A percentile compares a stretch with the other conserved stretches of the same genome.
Evolutionary conservation across 2,113 vertebrate species (phyloP).

Genomic region (Raja brachyura): DNA sequence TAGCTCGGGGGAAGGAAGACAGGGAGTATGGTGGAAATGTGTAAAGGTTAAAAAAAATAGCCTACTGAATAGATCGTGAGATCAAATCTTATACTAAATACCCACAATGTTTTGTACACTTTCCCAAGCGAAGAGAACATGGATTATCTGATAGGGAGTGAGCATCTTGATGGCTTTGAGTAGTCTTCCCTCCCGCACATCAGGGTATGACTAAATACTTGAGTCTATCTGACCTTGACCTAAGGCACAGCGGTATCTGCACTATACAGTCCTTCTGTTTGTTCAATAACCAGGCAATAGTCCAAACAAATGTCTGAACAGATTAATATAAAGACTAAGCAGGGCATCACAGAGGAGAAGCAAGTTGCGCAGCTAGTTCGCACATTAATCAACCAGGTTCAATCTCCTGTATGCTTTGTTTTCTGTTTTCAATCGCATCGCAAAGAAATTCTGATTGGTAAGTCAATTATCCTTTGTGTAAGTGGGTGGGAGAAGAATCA

Average conservation of each 20-base stretch:
- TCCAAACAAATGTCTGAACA: not conserved
- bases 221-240: too few species aligned
- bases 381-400: too few species aligned
- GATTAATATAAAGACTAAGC: not conserved
- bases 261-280: not conserved
- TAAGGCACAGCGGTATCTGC: too few species aligned
- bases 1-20: not conserved
- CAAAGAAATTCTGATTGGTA: too few species aligned
- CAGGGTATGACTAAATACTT: too few species aligned
- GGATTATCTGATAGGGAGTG: not conserved
- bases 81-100: not conserved
- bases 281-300: not conserved
- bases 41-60: not conserved
- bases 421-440: too few species aligned
- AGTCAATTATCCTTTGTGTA: too few species aligned
- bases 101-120: not conserved
- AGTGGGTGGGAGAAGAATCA: too few species aligned
- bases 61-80: not conserved
- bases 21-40: not conserved
- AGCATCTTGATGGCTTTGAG: not conserved
- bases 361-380: too few species aligned
- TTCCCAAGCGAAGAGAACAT: not conserved
- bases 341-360: too few species aligned
- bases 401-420: too few species aligned
- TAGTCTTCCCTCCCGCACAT: not conserved